A percentile compares a stretch with the other conserved stretches of the same genome.
Conservation (phyloP, 2,113 vertebrate species). For the Psephotus haematonotus region DNA sequence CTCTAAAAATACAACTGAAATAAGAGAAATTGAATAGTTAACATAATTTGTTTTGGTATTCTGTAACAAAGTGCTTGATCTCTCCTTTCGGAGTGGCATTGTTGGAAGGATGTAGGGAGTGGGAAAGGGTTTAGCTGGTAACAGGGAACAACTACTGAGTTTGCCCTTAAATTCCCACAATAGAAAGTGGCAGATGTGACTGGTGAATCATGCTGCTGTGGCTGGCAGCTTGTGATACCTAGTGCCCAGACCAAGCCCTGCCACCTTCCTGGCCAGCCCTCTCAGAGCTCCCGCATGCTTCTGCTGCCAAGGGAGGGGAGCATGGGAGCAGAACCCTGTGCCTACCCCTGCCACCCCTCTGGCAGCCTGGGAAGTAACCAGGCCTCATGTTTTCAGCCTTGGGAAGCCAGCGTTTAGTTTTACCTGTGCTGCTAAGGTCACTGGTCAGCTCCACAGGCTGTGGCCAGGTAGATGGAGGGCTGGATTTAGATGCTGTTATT, state of each 20-base stretch:
- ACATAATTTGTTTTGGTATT: background rate
- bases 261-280: background rate
- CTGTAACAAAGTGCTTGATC: background rate
- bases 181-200: background rate
- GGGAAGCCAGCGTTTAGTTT: background rate
- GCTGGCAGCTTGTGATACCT: background rate
- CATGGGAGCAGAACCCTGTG: fast-evolving
- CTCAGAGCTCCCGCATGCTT: background rate
- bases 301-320: background rate
- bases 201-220: background rate
- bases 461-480: background rate
- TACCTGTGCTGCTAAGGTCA: background rate
- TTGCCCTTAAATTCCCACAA: background rate
- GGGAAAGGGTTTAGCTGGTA: background rate
- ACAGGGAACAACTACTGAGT: background rate
- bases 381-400: background rate
- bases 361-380: background rate
- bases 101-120: fast-evolving
- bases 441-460: background rate
- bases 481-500: background rate
- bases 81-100: background rate
- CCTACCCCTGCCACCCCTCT: background rate
- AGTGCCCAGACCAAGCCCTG: background rate
- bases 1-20: background rate
- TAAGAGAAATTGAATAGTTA: background rate